Evolutionary conservation across 2,113 vertebrate genomes (phyloP).

Genomic region (Dromiciops gliroides): DNA sequence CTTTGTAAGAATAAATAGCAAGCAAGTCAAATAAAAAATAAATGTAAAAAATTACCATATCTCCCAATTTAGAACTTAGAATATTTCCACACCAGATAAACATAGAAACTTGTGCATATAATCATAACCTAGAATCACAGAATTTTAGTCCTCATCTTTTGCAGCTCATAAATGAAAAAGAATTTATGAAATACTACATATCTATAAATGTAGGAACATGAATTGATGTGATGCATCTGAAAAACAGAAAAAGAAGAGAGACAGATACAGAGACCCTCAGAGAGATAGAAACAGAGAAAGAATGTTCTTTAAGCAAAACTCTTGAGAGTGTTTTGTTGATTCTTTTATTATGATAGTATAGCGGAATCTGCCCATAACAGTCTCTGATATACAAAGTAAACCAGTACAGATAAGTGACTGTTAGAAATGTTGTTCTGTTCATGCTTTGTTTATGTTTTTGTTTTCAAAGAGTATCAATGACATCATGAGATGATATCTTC

Average conservation of each 20-base stretch:
- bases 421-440: background rate
- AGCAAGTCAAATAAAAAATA: background rate
- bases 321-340: background rate
- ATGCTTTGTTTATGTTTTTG: no score
- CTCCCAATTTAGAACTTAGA: accelerated
- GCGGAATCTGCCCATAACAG: background rate
- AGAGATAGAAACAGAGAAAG: background rate
- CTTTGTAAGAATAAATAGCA: background rate
- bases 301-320: background rate
- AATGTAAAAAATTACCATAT: accelerated
- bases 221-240: background rate
- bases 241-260: background rate
- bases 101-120: background rate
- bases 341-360: background rate
- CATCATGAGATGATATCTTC: no score
- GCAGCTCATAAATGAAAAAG: background rate
- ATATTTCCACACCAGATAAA: background rate
- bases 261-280: background rate
- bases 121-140: background rate
- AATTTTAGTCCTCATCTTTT: background rate
- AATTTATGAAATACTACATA: background rate
- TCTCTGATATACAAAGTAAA: background rate
- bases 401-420: background rate
- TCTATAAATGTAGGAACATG: background rate
- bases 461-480: no score